Base-by-base conservation (phyloP, 1,140 invertebrate species). In the Zophobas morio region DNA sequence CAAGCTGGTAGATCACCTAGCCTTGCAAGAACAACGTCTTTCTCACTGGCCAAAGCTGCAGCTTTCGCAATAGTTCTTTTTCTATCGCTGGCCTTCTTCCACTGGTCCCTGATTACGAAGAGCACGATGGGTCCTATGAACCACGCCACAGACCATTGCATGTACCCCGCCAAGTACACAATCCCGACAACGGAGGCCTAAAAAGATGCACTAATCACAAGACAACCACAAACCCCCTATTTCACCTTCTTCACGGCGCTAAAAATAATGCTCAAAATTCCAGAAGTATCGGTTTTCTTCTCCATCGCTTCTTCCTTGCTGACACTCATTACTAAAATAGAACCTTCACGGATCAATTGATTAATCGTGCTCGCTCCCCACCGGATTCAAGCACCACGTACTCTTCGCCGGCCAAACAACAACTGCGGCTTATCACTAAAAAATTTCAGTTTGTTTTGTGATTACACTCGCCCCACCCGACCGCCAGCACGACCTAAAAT, bases 1-100 rank as follows among this genome's bases (percentile, higher is more conserved):
- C 96, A 98, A 20, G 95, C 94, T 2, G 96, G 96, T 79, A 98
- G 87, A 88, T 98, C 96, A 84, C 96, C 92, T 75, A 98, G 90
- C 84, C 93, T 88, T 1, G 93, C 95, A 54, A 95, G 88, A 73
- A 98, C 94, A 34, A 96, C 91, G 81, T 95, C 93, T 87, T 96
- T 96, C 87, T 98, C 96, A 78, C 93, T 94, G 20, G 91, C 89
- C 81, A 93, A 84, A 5, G 94, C 94, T 20, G 93, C 91, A 6
- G 93, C 91, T 87, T 96, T 95, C 35, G 95, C 94, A 74, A 95
- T 90, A 78, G 92, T 91, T 80, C 95, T 90, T 82, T 92, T 92
- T 60, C 93, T 89, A 81, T 95, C 91, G 79, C 91, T 93, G 63
- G 94, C 91, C 84, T 92, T 92, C 53, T 91, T 91, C 88, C 93